These are phyloP conservation scores for Acestrorhynchus altus DNA, from an alignment of 2,797 vertebrate genomes.

Conservation along the genomic window DNA sequence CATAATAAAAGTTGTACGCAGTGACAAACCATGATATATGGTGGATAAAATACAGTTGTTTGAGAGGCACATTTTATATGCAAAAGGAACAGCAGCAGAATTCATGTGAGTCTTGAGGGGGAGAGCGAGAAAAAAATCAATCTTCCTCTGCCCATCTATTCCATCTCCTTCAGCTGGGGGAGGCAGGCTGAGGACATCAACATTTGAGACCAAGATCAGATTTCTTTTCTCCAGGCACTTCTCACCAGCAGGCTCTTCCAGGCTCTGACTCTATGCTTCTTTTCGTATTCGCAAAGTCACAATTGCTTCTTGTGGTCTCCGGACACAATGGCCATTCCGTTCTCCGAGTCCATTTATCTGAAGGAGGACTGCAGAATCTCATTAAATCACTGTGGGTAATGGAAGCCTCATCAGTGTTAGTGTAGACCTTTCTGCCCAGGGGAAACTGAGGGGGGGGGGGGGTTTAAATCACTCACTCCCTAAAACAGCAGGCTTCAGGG, in stretches of 20 bases:
- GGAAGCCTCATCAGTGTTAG: conserved; percentile 62
- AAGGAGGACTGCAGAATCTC: conserved; percentile 48
- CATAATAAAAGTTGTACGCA: conserved; percentile 13
- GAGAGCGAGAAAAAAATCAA: conserved; percentile 73
- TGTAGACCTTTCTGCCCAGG: conserved; percentile 46
- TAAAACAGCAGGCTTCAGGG: conserved; percentile 36
- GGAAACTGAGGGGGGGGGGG: conserved; percentile 28
- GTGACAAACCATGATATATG: conserved; percentile 23
- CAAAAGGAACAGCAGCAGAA: conserved; percentile 23
- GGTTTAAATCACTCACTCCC: conserved; percentile 46
- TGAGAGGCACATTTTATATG: conserved; percentile 24
- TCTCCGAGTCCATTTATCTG: conserved; percentile 38
- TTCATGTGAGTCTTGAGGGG: conserved; percentile 20
- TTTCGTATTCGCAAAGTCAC: conserved; percentile 68
- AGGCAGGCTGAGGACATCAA: conserved; percentile 61
- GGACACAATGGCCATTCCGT: conserved; percentile 25
- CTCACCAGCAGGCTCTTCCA: conserved; percentile 44
- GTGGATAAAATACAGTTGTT: conserved; percentile 7
- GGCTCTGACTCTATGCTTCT: conserved; percentile 32
- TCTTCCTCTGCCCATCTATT: conserved; percentile 66
- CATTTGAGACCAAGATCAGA: conserved; percentile 41
- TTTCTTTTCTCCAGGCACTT: conserved; percentile 60
- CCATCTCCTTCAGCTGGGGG: conserved; percentile 76
- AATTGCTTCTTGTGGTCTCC: conserved; percentile 53
- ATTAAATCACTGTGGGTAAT: conserved; percentile 61